Conservation (phyloP, 2,888 invertebrate species). For the Tenthredo notha region DNA sequence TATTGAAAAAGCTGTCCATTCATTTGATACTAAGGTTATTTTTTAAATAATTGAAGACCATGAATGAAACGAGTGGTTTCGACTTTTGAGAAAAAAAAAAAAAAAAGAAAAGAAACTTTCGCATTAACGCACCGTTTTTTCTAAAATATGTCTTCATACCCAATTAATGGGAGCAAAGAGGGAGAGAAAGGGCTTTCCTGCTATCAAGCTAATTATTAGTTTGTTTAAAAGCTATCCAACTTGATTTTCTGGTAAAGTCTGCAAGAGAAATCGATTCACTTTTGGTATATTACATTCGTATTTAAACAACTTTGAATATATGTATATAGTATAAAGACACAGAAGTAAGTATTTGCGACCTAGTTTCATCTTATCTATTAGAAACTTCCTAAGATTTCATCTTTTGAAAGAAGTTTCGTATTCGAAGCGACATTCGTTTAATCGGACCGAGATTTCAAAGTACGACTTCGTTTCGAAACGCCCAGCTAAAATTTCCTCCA, state of each 20-base stretch:
- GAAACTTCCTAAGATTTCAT: constrained; percentile 12
- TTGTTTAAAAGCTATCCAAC: neutral
- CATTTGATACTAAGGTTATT: neutral
- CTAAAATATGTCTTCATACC: neutral
- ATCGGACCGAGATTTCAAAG: neutral
- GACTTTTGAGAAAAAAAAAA: neutral
- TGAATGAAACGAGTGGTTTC: neutral
- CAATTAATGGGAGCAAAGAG: neutral
- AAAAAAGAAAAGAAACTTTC: neutral
- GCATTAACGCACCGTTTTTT: neutral
- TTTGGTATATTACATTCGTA: neutral
- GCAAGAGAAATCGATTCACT: neutral
- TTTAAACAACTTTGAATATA: neutral
- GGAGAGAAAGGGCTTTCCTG: neutral
- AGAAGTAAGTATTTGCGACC: neutral
- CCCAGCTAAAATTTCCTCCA: neutral
- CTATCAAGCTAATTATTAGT: neutral
- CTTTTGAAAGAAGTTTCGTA: neutral
- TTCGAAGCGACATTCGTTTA: neutral
- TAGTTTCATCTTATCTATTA: constrained; percentile 5
- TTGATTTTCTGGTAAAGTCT: neutral
- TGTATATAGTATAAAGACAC: neutral
- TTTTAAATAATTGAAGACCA: neutral
- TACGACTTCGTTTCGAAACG: neutral
- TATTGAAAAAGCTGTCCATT: no score